Evolutionary conservation across 2,888 invertebrate genomes (phyloP), one percentile per base, ranked within the genome.

Genomic region (Eurytoma californica): DNA sequence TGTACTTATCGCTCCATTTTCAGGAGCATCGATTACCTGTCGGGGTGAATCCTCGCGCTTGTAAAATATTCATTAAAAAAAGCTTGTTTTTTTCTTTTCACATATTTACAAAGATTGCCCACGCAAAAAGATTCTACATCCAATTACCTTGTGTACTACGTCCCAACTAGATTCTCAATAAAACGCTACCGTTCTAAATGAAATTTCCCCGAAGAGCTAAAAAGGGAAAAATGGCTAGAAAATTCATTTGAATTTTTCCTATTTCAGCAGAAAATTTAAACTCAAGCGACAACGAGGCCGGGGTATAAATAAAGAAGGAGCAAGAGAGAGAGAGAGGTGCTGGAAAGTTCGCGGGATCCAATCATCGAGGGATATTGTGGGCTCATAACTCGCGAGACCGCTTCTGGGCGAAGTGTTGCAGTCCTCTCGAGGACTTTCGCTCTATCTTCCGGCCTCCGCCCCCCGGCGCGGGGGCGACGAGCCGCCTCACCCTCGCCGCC

Each of bases 351-450:
- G 73, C 73, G 76, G 86, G 82, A 87, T 86, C 86, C 86, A 86
- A 87, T 87, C 86, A 86, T 84, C 84, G 83, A 66, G 83, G 86
- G 86, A 87, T 87, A 87, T 87, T 86, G 86, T 84, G 85, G 85
- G 84, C 86, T 87, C 86, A 86, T 85, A 87, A 85, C 84, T 85
- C 67, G 69, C 58, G 70, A 78, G 82, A 70, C 80, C 76, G 83
- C 80, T 80, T 80, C 74, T 81, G 80, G 82, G 82, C 83, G 82
- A 82, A 86, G 82, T 84, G 84, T 82, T 85, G 83, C 80, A 84
- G 83, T 83, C 83, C 83, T 84, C 81, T 81, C 72, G 14, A 72
- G 67, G 49, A 72, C 77, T 72, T 72, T n/a, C 61, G 51, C 57
- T 63, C n/a, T 60, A 69, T 72, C 61, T 49, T 58, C 16, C 49